These are phyloP conservation scores for Acleris cristana DNA, from an alignment of 2,888 invertebrate genomes.

Conservation along the genomic window DNA sequence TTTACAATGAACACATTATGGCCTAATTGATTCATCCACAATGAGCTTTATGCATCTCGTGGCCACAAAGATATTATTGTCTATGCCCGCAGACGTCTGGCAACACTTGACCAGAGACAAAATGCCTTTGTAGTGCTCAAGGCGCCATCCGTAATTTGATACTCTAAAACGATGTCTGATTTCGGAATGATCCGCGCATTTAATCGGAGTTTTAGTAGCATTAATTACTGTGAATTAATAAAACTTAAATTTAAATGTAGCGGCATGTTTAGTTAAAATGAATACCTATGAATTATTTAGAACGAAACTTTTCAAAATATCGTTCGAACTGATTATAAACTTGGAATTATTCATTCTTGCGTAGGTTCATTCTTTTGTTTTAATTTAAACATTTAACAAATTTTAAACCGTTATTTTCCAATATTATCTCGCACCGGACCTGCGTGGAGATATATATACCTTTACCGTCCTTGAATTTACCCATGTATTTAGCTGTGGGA, in stretches of 20 bases:
- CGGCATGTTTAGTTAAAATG: not conserved
- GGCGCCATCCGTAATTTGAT: slow-evolving; percentile 81
- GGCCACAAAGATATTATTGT: slow-evolving; percentile 79
- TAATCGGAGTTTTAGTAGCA: slow-evolving; percentile 37
- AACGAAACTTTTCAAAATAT: too few relatives aligned
- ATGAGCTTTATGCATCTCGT: slow-evolving; percentile 72
- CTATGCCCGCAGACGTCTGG: slow-evolving; percentile 79
- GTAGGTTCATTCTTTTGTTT: too few relatives aligned
- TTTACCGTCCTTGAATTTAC: too few relatives aligned
- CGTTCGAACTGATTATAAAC: too few relatives aligned
- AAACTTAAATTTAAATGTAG: not conserved
- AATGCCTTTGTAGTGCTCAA: slow-evolving; percentile 80
- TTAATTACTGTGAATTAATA: slow-evolving; percentile 22
- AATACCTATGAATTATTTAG: not conserved
- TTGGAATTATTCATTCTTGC: too few relatives aligned
- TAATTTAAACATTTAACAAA: too few relatives aligned
- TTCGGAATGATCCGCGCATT: slow-evolving; percentile 47
- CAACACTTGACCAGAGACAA: slow-evolving; percentile 82
- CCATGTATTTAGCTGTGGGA: too few relatives aligned
- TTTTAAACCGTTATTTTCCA: too few relatives aligned
- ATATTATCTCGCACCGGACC: too few relatives aligned
- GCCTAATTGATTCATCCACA: slow-evolving; percentile 81
- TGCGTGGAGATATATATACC: too few relatives aligned
- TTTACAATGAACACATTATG: slow-evolving; percentile 81
- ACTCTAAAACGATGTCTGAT: slow-evolving; percentile 57